Base-by-base conservation (phyloP, 2,113 vertebrate genomes). In the Halichoerus grypus region DNA sequence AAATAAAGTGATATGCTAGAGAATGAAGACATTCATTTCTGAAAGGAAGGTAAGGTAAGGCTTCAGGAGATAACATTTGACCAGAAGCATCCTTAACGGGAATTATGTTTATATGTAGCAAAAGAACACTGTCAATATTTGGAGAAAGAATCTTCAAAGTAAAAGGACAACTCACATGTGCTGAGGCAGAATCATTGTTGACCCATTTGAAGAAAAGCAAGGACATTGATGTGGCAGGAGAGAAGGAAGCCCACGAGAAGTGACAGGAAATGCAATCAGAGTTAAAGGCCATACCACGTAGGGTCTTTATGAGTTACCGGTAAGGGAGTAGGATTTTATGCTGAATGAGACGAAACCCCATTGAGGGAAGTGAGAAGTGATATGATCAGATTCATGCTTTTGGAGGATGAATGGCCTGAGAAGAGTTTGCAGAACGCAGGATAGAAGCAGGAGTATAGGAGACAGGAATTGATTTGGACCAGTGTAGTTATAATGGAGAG, bases 21-120 rank as follows among this genome's bases (percentile, higher is more conserved):
- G 36, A 90, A 69, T n/a, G 14, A 33, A 95, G 14, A 63, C 14
- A 13, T 88, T 87, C 28, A 65, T 95, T 92, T 94, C 57, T 93
- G 55, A 80, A 92, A 94, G 28, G 18, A 65, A 77, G 5, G 33
- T 24, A 36, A 63, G 7, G 0, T 39, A 96, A 71, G 39, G 28
- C 21, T 39, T 94, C 3, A 55, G 18, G 69, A 72, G 8, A 69
- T 79, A 86, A 59, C 3, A n/a, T 57, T 55, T 79, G 65, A 94
- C 33, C 4, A 61, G 7, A 53, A 53, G 26, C 15, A 61, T 24
- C 4, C 63, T 89, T 82, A 77, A 77, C 36, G 15, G n/a, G 14
- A 76, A 36, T 1, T 51, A 49, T 71, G 42, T 80, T 65, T 59
- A 21, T 28, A 46, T 9, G 12, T 57, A 6, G 28, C 19, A 57